Evolutionary conservation across 2,113 vertebrate species (phyloP).

Genomic region (Sphyrna mokarran): DNA sequence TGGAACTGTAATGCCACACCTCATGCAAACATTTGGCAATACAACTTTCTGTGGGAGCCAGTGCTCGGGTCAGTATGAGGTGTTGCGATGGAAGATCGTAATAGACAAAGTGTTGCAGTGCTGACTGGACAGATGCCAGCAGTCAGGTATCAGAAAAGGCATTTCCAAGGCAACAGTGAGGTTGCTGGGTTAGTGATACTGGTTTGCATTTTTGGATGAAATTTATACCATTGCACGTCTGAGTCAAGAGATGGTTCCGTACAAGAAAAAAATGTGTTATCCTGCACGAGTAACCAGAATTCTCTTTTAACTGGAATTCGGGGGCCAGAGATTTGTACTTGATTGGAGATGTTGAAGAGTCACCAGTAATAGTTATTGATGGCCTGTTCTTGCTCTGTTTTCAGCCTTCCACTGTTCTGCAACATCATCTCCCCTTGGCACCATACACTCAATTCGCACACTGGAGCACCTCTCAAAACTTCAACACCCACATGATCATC

Average conservation of each 20-base stretch:
- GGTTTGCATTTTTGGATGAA: background rate
- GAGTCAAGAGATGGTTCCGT: background rate
- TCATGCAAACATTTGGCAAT: background rate
- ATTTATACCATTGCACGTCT: background rate
- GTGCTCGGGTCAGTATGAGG: no score
- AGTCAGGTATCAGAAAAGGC: background rate
- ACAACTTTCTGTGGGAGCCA: background rate
- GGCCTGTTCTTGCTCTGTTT: no score
- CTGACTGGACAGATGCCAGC: background rate
- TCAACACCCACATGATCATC: no score
- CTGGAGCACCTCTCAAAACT: no score
- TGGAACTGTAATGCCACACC: background rate
- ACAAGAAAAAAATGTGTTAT: background rate
- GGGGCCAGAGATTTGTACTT: no score
- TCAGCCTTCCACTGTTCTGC: no score
- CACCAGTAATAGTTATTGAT: no score
- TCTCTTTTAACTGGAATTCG: no score
- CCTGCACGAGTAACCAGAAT: no score
- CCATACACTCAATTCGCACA: no score
- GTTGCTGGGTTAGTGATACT: background rate
- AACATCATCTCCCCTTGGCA: no score
- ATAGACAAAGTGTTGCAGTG: background rate
- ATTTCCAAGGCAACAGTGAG: slow-evolving; percentile 4
- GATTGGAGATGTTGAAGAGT: no score
- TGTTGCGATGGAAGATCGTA: background rate